Evolutionary conservation across 2,113 vertebrate species (phyloP), one percentile per base, ranked within the genome.

Genomic region (Hiodon tergisus): DNA sequence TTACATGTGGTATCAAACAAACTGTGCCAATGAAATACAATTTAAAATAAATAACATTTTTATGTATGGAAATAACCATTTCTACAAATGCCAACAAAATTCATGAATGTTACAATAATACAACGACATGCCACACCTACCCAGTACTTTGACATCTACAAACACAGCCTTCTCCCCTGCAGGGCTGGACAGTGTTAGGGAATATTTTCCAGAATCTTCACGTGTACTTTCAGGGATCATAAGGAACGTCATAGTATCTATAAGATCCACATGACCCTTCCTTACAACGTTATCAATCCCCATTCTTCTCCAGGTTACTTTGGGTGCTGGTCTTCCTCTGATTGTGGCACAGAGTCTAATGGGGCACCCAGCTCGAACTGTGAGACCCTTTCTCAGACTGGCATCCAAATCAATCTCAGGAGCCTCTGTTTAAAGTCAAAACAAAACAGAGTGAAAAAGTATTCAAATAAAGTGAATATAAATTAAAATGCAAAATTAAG

Each of bases 201-300:
- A 95, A 76, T 99, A 99, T 93, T 99, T 99, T 78, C 97, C 97
- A 0, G 96, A 94, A 78, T 99, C 97, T 31, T 98, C 89, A 74
- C 97, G 94, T 16, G 96, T 98, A 76, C 93, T 95, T 77, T 98
- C 89, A 0, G 96, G 92, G 80, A 99, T 98, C 67, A 99, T 91
- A 78, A 98, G 89, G 91, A 98, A 99, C 75, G 97, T 95, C 97
- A 99, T 99, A 0, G 97, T 98, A 81, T 99, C 97, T 78, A 99
- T 92, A 72, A 99, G 83, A 82, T 99, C 97, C 2, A 99, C 95
- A 79, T 94, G 94, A 78, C 95, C 97, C 86, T 92, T 98, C 84
- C 95, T 92, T 79, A 96, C 90, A 74, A 99, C 97, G 1, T 99
- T 99, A 80, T 99, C 97, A 60, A 98, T 67, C 74, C 97, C 97